Evolutionary conservation across 2,797 vertebrate species (phyloP), one percentile per base, ranked within the genome.

Genomic region (Myotis vivesi): DNA sequence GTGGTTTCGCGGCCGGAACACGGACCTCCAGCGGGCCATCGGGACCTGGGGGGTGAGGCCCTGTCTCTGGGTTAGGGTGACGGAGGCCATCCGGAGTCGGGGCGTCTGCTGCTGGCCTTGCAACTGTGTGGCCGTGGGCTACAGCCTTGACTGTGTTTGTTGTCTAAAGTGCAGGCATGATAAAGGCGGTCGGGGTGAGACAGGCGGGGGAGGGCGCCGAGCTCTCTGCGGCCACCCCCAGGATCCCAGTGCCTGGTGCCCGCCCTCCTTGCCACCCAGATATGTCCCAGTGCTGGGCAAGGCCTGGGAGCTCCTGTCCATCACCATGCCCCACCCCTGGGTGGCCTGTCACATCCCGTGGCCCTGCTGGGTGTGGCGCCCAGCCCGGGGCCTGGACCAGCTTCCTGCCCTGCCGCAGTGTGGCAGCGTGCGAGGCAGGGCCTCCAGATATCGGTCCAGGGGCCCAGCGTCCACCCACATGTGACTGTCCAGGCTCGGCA

Each of bases 271-370:
- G 22, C 41, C 49, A 19, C 30, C 19, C 16, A 2, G 2, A 30
- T 13, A 62, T 20, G 8, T 25, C 38, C 6, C 9, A 4, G 51
- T 1, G 11, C 33, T 15, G 15, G 7, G 33, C 5, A 13, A 33
- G 62, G 10, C 33, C 73, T 10, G 13, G n/a, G 12, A 15, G n/a
- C 80, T 68, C 53, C 9, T 49, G 22, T 64, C 44, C 0, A 0
- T 38, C 41, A 33, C 20, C 22, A 1, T 0, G 1, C 64, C 15
- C 8, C 1, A 1, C 9, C 22, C 68, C 82, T 0, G 4, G 2
- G 33, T 2, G 20, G 53, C 22, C 51, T 6, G 81, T n/a, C 23
- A 19, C 23, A 3, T 8, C 84, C 22, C 1, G 23, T 2, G 84
- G 44, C 77, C 68, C 82, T 20, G n/a, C 23, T 22, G 41, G 72